These are phyloP conservation scores for Oscheius sp. DNA, from an alignment of 2,888 invertebrate species.

Conservation along the genomic window DNA sequence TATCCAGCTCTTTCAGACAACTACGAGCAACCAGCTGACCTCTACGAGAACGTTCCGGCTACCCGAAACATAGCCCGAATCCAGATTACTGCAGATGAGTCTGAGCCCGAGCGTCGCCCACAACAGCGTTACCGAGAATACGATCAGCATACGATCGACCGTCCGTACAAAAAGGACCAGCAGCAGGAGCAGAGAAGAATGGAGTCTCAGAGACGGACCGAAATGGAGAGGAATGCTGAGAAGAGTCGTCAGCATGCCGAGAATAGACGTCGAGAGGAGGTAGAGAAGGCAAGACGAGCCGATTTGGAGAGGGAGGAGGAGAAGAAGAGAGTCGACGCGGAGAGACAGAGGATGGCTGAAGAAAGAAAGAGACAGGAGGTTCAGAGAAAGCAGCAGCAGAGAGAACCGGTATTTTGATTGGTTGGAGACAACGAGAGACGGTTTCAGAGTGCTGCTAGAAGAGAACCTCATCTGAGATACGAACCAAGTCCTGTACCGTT, in stretches of 20 bases:
- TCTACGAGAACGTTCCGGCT: conserved; percentile 50
- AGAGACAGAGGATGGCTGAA: conserved; percentile 14
- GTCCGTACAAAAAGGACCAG: conserved; percentile 19
- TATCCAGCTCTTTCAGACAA: not conserved
- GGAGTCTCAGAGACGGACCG: conserved; percentile 12
- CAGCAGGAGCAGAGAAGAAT: conserved; percentile 5
- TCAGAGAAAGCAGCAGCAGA: conserved; percentile 24
- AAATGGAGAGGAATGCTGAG: conserved; percentile 17
- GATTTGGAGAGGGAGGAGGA: conserved; percentile 28
- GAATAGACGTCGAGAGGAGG: conserved; percentile 12
- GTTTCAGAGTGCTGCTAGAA: not conserved
- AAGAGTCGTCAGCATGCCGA: conserved; percentile 23
- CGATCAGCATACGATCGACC: conserved; percentile 25
- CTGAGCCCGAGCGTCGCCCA: not conserved
- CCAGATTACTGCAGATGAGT: conserved; percentile 43
- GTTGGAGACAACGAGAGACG: not conserved
- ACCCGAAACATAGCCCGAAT: conserved; percentile 42
- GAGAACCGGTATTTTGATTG: not conserved
- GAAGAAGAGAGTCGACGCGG: conserved; percentile 25
- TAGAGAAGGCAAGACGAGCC: conserved; percentile 19
- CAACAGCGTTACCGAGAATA: conserved; percentile 19
- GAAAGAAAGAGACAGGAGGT: conserved; percentile 29
- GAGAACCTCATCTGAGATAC: conserved; percentile 37
- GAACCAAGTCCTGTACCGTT: conserved; percentile 34
- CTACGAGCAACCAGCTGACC: conserved; percentile 36